Base-by-base conservation (phyloP, 1,140 invertebrate genomes). In the Cotesia chilonis region DNA sequence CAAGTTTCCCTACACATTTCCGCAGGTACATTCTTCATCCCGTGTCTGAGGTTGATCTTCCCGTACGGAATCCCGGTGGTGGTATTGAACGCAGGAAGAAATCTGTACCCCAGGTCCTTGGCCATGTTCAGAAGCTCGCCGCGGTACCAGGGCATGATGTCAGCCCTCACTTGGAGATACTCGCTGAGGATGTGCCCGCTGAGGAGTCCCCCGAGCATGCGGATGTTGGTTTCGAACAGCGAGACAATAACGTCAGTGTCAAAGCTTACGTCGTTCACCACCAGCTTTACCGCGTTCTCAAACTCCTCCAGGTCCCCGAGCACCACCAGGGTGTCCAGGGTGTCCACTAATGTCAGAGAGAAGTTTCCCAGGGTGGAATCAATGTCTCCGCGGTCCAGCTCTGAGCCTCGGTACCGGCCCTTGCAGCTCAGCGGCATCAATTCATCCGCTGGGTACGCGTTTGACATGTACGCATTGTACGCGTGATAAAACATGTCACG, bases 391-490 rank as follows among this genome's bases (percentile, higher is more conserved):
- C 98, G 88, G 69, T 93, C 94, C 12, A 94, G 92, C 70, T 96
- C 94, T 28, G 93, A 89, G 4, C 94, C 94, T 77, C 97, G 88
- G 84, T 93, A 98, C 67, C 98, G 88, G 52, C 97, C 97, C 82
- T 94, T 92, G 85, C 98, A 99, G 82, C 94, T 96, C 35, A 99
- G 88, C 2, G 98, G 98, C 97, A 99, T 98, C 59, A 99, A 87
- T 87, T 99, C 98, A 90, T 99, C 98, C 36, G 97, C 97, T 71
- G 98, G 98, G 89, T 96, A 99, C 14, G 98, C 98, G 90, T 98
- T 95, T 76, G 94, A 91, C 96, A 99, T 98, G 78, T 99, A 99
- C 20, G 95, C 94, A 80, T 93, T 90, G 83, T 98, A 99, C n/a
- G 95, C 97, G 91, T 99, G 97, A 86, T 96, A 96, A 86, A 99